phyloP scores from a whole-genome alignment of 2,797 vertebrate species.

The Calcarius lapponicus region DNA sequence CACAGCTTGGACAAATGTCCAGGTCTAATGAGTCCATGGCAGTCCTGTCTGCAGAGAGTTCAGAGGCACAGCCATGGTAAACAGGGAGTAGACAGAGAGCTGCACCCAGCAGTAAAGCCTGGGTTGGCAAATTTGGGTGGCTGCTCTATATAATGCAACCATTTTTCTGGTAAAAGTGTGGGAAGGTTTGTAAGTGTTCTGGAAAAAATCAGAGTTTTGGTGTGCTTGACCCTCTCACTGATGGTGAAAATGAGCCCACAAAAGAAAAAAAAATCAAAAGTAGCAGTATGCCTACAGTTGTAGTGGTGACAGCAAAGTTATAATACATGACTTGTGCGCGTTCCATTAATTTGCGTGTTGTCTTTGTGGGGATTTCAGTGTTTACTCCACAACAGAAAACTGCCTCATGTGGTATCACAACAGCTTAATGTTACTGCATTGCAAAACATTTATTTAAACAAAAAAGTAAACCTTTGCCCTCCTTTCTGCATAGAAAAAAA shows the following conservation, averaged over 20 bases:
- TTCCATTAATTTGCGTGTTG: neutral
- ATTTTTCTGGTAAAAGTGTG: neutral
- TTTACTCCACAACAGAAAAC: neutral
- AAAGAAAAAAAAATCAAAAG: neutral
- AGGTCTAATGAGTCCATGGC: constrained; percentile 34
- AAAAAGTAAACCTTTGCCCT: neutral
- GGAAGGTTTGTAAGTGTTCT: neutral
- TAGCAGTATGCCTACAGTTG: neutral
- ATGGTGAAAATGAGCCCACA: neutral
- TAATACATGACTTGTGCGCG: fast-evolving
- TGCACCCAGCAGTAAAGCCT: neutral
- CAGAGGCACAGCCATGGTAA: neutral
- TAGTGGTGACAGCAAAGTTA: neutral
- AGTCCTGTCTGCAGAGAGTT: constrained; percentile 48
- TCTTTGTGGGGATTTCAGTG: neutral
- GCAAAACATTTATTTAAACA: neutral
- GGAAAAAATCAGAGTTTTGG: neutral
- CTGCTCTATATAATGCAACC: neutral
- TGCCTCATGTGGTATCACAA: neutral
- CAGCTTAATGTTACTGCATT: neutral
- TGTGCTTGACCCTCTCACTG: neutral
- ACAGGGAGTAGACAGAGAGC: neutral
- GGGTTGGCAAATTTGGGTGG: neutral
- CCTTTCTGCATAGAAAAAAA: neutral
- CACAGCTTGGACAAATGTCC: constrained; percentile 56